Conservation (phyloP, 2,888 invertebrate genomes). For the Caenorhabditis angaria region DNA sequence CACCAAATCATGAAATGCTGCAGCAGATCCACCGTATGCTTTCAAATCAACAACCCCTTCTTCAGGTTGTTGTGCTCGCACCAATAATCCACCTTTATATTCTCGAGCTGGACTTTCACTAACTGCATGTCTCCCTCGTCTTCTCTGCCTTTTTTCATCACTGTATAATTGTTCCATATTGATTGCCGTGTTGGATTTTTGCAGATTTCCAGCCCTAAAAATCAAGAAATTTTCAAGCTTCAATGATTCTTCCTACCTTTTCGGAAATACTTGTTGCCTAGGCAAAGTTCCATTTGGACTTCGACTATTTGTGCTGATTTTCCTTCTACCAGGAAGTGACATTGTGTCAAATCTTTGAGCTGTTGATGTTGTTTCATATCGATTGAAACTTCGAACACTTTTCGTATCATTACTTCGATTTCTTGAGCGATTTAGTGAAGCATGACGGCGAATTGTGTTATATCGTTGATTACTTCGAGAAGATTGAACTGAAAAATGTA, state of each 20-base stretch:
- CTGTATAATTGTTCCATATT: constrained; percentile 57
- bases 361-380: constrained; percentile 24
- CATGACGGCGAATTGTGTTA: constrained; percentile 64
- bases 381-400: constrained; percentile 63
- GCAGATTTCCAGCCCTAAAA: constrained; percentile 46
- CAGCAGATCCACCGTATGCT: constrained; percentile 49
- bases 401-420: constrained; percentile 61
- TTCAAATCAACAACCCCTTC: constrained; percentile 54
- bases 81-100: constrained; percentile 62
- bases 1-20: constrained; percentile 50
- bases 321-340: constrained; percentile 64
- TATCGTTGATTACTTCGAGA: constrained; percentile 64
- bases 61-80: constrained; percentile 54
- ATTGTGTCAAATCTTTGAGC: constrained; percentile 61
- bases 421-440: constrained; percentile 56
- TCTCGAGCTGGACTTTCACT: constrained; percentile 59
- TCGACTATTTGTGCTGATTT: constrained; percentile 48
- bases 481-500: constrained; percentile 66
- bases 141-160: constrained; percentile 41
- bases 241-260: constrained; percentile 41
- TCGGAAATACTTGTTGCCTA: constrained; percentile 39
- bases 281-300: constrained; percentile 60
- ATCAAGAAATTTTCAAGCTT: no score
- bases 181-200: constrained; percentile 58
- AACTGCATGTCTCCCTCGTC: constrained; percentile 46